phyloP scores from a whole-genome alignment of 1,140 invertebrate genomes.

The Oedothorax gibbosus region DNA sequence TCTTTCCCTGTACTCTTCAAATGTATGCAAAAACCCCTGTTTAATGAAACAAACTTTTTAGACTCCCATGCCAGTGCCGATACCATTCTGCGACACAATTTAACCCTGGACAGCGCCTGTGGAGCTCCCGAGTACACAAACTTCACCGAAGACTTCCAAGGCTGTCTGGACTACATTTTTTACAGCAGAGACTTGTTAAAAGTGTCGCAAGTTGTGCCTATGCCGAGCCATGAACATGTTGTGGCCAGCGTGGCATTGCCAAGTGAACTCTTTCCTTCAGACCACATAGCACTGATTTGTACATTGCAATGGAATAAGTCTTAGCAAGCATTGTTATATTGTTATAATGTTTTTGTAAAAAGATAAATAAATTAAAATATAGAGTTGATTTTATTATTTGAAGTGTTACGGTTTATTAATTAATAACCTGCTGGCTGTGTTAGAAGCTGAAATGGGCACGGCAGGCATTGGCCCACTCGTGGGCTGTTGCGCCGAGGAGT shows the following conservation, averaged over 20 bases:
- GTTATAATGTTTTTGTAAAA: no score
- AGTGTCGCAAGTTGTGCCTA: conserved; percentile 75
- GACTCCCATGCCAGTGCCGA: conserved; percentile 20
- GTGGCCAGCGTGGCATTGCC: conserved; percentile 79
- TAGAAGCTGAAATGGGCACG: no score
- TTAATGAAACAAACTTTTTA: not conserved
- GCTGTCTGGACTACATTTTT: conserved; percentile 92
- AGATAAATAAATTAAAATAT: no score
- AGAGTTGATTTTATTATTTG: no score
- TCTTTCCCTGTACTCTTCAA: no score
- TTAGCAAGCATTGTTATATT: not conserved
- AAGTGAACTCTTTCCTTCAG: conserved; percentile 88
- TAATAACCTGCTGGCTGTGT: no score
- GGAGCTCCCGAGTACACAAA: conserved; percentile 80
- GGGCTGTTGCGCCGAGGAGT: no score
- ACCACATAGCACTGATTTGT: conserved; percentile 89
- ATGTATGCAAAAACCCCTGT: no score
- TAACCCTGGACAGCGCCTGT: conserved; percentile 69
- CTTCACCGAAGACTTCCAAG: conserved; percentile 83
- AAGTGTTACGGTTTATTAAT: no score
- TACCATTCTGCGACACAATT: conserved; percentile 70
- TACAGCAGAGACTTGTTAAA: conserved; percentile 56
- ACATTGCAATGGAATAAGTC: conserved; percentile 77
- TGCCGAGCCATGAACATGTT: conserved; percentile 83
- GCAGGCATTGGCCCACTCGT: no score